A percentile compares a stretch with the other conserved stretches of the same genome.
phyloP scores from a whole-genome alignment of 2,888 invertebrate species.

The Catocala nupta region DNA sequence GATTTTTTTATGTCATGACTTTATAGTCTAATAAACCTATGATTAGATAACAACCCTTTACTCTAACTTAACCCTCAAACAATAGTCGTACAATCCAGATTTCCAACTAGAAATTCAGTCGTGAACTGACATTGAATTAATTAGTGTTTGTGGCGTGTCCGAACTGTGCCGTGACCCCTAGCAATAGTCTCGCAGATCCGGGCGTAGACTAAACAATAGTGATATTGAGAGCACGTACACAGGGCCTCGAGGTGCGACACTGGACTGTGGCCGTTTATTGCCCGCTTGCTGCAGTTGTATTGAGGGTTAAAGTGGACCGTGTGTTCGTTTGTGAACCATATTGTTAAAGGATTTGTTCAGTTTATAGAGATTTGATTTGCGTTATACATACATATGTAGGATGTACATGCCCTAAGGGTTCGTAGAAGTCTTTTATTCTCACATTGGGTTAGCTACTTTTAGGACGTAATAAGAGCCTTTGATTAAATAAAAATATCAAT shows the following conservation, averaged over 20 bases:
- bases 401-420: too few relatives aligned
- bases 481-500: too few relatives aligned
- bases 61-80: not conserved
- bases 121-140: slow-evolving; percentile 17
- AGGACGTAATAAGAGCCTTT: too few relatives aligned
- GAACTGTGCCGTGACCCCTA: slow-evolving; percentile 19
- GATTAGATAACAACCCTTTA: too few relatives aligned
- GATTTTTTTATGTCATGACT: too few relatives aligned
- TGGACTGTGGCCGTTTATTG: slow-evolving; percentile 32
- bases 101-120: not conserved
- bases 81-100: not conserved
- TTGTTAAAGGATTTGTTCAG: not conserved
- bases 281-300: slow-evolving; percentile 22
- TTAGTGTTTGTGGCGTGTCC: slow-evolving; percentile 9
- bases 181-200: slow-evolving; percentile 46
- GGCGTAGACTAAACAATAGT: slow-evolving; percentile 31
- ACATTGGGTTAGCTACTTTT: too few relatives aligned
- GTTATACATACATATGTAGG: too few relatives aligned
- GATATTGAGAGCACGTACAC: slow-evolving; percentile 41
- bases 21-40: too few relatives aligned
- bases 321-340: too few relatives aligned
- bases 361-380: slow-evolving; percentile 1
- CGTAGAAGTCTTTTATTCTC: too few relatives aligned
- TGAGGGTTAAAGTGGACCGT: not conserved
- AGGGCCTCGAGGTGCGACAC: slow-evolving; percentile 29